Base-by-base conservation (phyloP, 2,888 invertebrate genomes). In the Ephialtes manifestator region DNA sequence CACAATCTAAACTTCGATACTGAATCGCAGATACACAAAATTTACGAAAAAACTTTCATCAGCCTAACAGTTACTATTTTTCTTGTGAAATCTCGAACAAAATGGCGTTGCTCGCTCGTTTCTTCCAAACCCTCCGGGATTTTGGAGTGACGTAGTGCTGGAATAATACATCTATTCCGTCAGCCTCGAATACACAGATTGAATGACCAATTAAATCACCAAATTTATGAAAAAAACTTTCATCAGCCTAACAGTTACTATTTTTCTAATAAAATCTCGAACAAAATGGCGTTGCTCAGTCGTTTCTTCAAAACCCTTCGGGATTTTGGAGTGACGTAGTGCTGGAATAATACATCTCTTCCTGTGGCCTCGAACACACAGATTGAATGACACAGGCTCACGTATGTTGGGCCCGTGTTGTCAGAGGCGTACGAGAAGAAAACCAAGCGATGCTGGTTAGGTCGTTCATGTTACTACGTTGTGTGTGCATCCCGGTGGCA, bases 391-490 rank as follows among this genome's bases (percentile, higher is more conserved):
- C 39, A n/a, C n/a, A n/a, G n/a, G 46, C n/a, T 78, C 68, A 63
- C 70, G 70, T 70, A 39, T 8, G 51, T 35, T 35, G n/a, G 39
- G 39, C 2, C 11, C 13, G 46, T 28, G 68, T 68, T 24, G 58
- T 55, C 65, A 55, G 24, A 39, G 46, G 24, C 28, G 35, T 46
- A 72, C 67, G 15, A 75, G 70, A 71, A 70, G 65, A 80, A 28
- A 70, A 74, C 78, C 48, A 20, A 55, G 70, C 43, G 53, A 46
- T 51, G 70, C 70, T 74, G 72, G 60, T 83, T 75, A 75, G 70
- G 70, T 83, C 74, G 79, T 70, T 79, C 78, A 63, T 74, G 68
- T 75, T 74, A 68, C 43, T 68, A 74, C 63, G 74, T 35, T 48
- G 53, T 5, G 53, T 5, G 24, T 24, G 76, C 53, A 71, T 65